Conservation (phyloP, 2,888 invertebrate genomes). For the Meteorus cinctellus region DNA sequence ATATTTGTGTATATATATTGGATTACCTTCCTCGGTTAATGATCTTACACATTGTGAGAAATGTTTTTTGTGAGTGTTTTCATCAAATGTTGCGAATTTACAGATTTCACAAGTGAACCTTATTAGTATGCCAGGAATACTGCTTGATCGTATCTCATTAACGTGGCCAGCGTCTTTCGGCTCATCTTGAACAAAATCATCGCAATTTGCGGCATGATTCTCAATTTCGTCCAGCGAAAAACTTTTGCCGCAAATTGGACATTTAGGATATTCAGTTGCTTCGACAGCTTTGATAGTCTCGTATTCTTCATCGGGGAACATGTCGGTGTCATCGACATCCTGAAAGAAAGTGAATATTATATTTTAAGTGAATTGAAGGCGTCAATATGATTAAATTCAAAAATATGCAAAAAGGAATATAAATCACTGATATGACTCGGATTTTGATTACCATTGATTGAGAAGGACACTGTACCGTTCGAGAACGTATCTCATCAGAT, state of each 20-base stretch:
- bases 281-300: neutral
- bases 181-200: conserved; percentile 51
- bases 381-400: too few species aligned
- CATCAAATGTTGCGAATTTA: conserved; percentile 54
- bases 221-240: conserved; percentile 58
- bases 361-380: neutral
- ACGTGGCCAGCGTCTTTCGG: neutral
- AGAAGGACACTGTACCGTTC: neutral
- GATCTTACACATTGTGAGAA: conserved; percentile 51
- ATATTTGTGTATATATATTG: neutral
- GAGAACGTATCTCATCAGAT: conserved; percentile 38
- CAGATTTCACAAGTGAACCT: conserved; percentile 57
- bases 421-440: neutral
- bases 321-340: conserved; percentile 24
- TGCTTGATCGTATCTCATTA: conserved; percentile 1
- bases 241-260: conserved; percentile 63
- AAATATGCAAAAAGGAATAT: neutral
- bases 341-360: conserved; percentile 22
- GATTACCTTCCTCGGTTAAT: neutral
- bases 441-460: neutral
- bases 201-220: conserved; percentile 62
- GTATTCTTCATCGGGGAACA: conserved; percentile 22
- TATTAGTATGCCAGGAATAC: neutral
- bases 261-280: conserved; percentile 44
- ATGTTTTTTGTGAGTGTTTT: conserved; percentile 57